Conservation (phyloP, 2,797 vertebrate species). For the Fratercula arctica region DNA sequence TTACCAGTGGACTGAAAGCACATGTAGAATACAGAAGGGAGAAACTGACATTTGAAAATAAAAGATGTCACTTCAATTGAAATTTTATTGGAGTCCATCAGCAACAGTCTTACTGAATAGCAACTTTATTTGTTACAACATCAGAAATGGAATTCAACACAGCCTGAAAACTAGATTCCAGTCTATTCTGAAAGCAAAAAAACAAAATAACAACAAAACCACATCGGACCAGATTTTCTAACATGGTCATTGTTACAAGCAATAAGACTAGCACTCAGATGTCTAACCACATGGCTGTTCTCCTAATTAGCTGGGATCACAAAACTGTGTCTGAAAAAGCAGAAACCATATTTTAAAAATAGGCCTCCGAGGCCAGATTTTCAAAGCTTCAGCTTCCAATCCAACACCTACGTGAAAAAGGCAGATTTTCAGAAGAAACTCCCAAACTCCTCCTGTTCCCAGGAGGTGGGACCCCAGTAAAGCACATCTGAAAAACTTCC, state of each 20-base stretch:
- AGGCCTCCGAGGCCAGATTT: slow-evolving; percentile 49
- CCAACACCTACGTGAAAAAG: slow-evolving; percentile 54
- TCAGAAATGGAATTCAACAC: slow-evolving; percentile 30
- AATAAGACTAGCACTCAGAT: slow-evolving; percentile 71
- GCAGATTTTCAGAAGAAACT: slow-evolving; percentile 58
- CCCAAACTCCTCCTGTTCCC: slow-evolving; percentile 41
- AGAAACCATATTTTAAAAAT: slow-evolving; percentile 66
- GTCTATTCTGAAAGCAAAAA: slow-evolving; percentile 56
- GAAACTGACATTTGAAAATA: slow-evolving; percentile 50
- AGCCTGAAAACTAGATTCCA: slow-evolving; percentile 57
- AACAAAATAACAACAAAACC: slow-evolving; percentile 68
- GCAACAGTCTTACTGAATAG: slow-evolving; percentile 47
- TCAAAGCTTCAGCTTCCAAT: slow-evolving; percentile 58
- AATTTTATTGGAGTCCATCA: slow-evolving; percentile 62
- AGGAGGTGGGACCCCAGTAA: slow-evolving; percentile 15
- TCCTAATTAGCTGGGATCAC: slow-evolving; percentile 67
- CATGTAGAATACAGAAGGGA: neutral
- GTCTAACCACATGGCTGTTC: slow-evolving; percentile 71
- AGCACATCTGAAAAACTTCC: slow-evolving; percentile 22
- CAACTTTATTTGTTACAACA: slow-evolving; percentile 55
- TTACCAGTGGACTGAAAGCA: neutral
- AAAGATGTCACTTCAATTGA: slow-evolving; percentile 62
- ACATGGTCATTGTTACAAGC: slow-evolving; percentile 64
- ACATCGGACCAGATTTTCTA: slow-evolving; percentile 60
- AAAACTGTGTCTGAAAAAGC: slow-evolving; percentile 61